These are phyloP conservation scores for Myotis yumanensis DNA, from an alignment of 2,113 vertebrate species.

Conservation along the genomic window DNA sequence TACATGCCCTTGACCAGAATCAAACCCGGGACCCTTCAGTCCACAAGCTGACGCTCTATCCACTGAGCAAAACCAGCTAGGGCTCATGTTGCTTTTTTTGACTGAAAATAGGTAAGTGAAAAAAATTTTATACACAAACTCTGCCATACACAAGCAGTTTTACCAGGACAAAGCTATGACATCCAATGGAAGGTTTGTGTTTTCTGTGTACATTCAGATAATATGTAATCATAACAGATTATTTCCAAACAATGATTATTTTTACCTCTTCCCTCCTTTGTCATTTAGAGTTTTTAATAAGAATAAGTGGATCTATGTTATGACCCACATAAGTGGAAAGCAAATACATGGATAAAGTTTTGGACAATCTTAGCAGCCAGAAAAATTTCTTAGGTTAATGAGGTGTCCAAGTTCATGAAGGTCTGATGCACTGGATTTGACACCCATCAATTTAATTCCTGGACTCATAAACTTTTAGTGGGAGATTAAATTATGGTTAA, in stretches of 20 bases:
- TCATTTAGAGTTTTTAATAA: background rate
- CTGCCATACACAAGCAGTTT: slow-evolving; percentile 28
- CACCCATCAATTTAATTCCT: slow-evolving; percentile 11
- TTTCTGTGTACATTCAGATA: slow-evolving; percentile 2
- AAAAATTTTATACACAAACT: background rate
- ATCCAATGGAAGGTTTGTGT: background rate
- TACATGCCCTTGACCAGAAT: too few species aligned
- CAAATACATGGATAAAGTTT: background rate
- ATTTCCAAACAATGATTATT: background rate
- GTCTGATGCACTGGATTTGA: background rate
- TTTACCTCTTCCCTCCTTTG: background rate
- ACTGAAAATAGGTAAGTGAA: background rate
- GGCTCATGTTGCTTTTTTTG: background rate
- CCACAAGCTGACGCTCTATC: too few species aligned
- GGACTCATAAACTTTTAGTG: background rate
- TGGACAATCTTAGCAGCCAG: background rate
- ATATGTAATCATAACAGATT: background rate
- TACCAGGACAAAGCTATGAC: background rate
- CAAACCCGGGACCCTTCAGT: too few species aligned
- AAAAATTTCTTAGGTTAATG: slow-evolving; percentile 1
- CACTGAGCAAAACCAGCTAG: too few species aligned
- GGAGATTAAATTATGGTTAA: slow-evolving; percentile 4
- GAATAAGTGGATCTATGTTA: background rate
- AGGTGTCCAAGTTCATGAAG: background rate
- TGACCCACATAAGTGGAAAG: background rate